Base-by-base conservation (phyloP, 2,113 vertebrate species). In the Caracal caracal region DNA sequence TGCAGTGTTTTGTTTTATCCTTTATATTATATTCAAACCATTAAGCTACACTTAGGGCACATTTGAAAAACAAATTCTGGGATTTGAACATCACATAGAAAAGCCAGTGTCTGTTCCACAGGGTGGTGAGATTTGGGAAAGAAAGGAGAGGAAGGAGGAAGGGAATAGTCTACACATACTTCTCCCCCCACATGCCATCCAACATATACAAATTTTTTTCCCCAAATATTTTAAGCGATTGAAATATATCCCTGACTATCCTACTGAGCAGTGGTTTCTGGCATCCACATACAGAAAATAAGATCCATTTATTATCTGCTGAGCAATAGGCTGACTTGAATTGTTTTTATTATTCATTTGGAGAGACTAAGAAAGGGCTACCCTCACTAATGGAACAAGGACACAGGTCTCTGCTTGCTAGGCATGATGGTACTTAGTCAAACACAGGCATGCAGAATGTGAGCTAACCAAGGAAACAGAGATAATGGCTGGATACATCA, bases 151-250 rank as follows among this genome's bases (percentile, higher is more conserved):
- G 16, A 40, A 94, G 0, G 7, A 20, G 1, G 15, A 96, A 56
- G 28, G 93, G 84, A 91, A 13, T 20, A 6, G 0, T 24, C 0
- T 89, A 95, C 92, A 37, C 61, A 37, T 66, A 70, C 15, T 87
- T 92, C 20, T 73, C 78, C 71, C 85, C 95, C 37, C 92, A 63
- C 71, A 3, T 40, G 24, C 40, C 40, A 47, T 75, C 40, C 28
- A 47, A 75, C 13, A 16, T 16, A 75, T 28, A 24, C 40, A 75
- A 75, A 2, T 1, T 16, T 28, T 95, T 95, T 96, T 82, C 33
- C 26, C 35, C 26, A 59, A 94, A 82, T 2, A 93, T 63, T 76
- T 97, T 93, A 93, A 56, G 24, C 96, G 96, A 93, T 61, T 96
- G 51, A 49, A 37, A 22, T 6, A 16, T 76, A 73, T 86, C 33